These are phyloP conservation scores for Umimayanthus kanabou DNA, from an alignment of 92 coral and sea anemone species.

Conservation along the genomic window DNA sequence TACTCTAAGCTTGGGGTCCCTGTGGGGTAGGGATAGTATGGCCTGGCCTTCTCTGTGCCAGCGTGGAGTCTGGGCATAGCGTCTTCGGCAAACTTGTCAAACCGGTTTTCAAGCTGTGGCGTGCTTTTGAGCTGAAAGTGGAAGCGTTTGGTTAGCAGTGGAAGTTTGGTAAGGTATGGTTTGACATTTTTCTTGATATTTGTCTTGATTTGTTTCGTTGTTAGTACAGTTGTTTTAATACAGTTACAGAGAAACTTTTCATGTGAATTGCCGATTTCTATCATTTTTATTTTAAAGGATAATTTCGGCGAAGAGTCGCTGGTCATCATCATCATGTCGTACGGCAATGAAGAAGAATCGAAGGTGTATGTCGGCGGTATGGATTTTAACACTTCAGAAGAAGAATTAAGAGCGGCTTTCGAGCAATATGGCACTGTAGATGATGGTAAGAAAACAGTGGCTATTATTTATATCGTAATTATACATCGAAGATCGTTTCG, in stretches of 20 bases:
- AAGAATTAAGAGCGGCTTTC: conserved; percentile 21
- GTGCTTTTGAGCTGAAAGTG: background rate
- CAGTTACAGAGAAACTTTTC: background rate
- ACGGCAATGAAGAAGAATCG: conserved; percentile 40
- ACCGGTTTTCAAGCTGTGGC: background rate
- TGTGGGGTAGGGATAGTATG: no score
- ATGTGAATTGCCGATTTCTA: background rate
- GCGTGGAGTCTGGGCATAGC: no score
- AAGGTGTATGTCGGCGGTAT: conserved; percentile 50
- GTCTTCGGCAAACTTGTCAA: conserved; percentile 1
- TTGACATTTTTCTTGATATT: background rate
- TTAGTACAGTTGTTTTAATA: background rate
- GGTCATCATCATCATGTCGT: background rate
- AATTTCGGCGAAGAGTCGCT: background rate
- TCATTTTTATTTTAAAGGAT: background rate
- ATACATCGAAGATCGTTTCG: background rate
- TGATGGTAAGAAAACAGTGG: conserved; percentile 21
- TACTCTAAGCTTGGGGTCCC: no score
- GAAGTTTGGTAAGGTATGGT: background rate
- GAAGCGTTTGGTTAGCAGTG: background rate
- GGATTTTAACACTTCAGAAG: conserved; percentile 32
- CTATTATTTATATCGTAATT: background rate
- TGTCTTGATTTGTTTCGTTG: background rate
- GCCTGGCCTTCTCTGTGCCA: no score
- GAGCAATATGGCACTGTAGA: conserved; percentile 36